Conservation (phyloP, 2,797 vertebrate genomes). For the Coccyzus lansbergi region DNA sequence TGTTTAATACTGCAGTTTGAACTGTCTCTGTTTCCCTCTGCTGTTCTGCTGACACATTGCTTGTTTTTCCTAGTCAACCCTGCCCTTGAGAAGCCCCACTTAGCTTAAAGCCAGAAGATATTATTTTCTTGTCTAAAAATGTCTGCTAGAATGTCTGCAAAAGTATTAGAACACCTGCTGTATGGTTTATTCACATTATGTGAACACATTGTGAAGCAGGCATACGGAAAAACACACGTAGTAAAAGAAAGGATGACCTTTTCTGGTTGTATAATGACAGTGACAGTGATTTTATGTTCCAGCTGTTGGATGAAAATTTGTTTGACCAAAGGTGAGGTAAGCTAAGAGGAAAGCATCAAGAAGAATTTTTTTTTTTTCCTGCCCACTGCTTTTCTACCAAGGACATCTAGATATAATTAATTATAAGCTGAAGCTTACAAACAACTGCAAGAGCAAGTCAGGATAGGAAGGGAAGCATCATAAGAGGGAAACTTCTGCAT, state of each 20-base stretch:
- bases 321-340: background rate
- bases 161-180: background rate
- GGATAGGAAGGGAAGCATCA: background rate
- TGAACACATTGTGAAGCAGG: background rate
- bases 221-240: accelerated
- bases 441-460: background rate
- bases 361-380: background rate
- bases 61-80: background rate
- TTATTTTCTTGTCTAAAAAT: background rate
- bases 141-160: background rate
- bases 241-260: background rate
- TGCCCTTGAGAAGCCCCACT: background rate
- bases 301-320: background rate
- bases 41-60: slow-evolving; percentile 27
- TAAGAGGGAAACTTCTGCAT: background rate
- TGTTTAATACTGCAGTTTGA: background rate
- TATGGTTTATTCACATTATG: background rate
- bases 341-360: background rate
- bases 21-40: slow-evolving; percentile 50
- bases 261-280: background rate
- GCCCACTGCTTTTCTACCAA: background rate
- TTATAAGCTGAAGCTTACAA: background rate
- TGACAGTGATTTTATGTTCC: background rate
- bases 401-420: background rate
- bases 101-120: background rate